Evolutionary conservation across 2,113 vertebrate genomes (phyloP), one percentile per base, ranked within the genome.

Genomic region (Lophochroa leadbeateri): DNA sequence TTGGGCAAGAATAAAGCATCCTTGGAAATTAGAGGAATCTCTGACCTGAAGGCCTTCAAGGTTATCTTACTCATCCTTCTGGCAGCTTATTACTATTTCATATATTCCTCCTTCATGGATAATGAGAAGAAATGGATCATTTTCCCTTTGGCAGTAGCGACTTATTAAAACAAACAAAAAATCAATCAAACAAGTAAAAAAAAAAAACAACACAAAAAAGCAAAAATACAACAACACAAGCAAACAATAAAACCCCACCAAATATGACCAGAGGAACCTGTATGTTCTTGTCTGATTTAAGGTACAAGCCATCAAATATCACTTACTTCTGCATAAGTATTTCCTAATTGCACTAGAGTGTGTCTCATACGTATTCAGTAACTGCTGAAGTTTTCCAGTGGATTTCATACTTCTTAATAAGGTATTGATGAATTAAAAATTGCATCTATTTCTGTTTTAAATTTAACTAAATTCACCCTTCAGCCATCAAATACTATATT

Each of bases 21-120:
- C 64, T 28, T 4, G 5, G 50, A 82, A 86, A 82, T 78, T 6
- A 63, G 50, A 89, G 37, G 47, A 68, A 64, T 86, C 33, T 74
- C 37, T 82, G 78, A 92, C 82, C 71, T 92, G 65, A 76, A 88
- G 44, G 39, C 75, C 57, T 92, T 92, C 69, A 63, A 78, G 29
- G n/a, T 90, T 82, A n/a, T 82, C 52, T 90, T 86, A 95, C 86
- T 90, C 60, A 74, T 82, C 60, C n/a, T 64, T 86, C 43, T 79
- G 39, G 52, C 58, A 82, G n/a, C 50, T 85, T 85, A 61, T 67
- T 88, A 31, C 81, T 85, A 14, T 76, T 89, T 77, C 43, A 55
- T 77, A 17, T 82, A 82, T 81, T 82, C 35, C 29, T 76, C 47
- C 78, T 74, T 57, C 74, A 68, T 52, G 77, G 71, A 43, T 89